These are phyloP conservation scores for Hylaea fasciaria DNA, from an alignment of 2,888 invertebrate genomes.

Conservation along the genomic window DNA sequence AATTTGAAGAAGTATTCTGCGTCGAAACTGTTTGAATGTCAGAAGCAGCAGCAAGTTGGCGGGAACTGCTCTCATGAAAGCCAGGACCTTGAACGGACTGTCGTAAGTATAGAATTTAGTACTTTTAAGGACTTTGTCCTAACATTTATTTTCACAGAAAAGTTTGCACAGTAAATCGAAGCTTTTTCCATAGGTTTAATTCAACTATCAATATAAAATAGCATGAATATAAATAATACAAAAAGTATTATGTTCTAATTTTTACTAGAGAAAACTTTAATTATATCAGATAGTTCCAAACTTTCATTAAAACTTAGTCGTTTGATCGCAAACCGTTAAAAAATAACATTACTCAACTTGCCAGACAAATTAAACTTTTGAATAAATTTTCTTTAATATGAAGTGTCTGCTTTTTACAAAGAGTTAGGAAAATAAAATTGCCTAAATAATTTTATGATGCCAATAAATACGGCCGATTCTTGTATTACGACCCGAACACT, in stretches of 20 bases:
- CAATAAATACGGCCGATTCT: too few species aligned
- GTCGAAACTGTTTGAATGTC: conserved; percentile 79
- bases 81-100: conserved; percentile 79
- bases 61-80: conserved; percentile 82
- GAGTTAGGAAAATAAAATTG: too few species aligned
- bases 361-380: neutral
- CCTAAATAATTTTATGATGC: too few species aligned
- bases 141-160: too few species aligned
- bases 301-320: neutral
- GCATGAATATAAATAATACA: too few species aligned
- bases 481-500: too few species aligned
- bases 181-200: too few species aligned
- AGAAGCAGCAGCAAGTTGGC: conserved; percentile 80
- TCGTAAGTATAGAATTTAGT: conserved; percentile 59
- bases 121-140: neutral
- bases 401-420: neutral
- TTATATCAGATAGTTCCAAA: neutral
- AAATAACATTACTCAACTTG: neutral
- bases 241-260: too few species aligned
- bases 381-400: neutral
- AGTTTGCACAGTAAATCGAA: too few species aligned
- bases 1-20: conserved; percentile 81
- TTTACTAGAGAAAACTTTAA: neutral
- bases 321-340: neutral
- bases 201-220: too few species aligned